Evolutionary conservation across 1,140 invertebrate species (phyloP), one percentile per base, ranked within the genome.

Genomic region (Drosophila pandora): DNA sequence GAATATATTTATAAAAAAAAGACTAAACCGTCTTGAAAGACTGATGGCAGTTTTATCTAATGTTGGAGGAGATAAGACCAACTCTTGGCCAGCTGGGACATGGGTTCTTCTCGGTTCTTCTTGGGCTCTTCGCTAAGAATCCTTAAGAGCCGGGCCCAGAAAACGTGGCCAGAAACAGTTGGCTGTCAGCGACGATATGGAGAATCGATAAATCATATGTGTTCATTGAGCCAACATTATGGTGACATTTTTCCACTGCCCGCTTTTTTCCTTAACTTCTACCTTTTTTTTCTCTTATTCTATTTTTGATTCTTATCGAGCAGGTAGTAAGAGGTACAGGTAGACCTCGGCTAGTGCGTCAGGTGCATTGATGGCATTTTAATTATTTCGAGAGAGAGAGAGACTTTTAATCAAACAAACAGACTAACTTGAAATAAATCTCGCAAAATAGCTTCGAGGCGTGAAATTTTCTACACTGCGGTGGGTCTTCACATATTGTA

Each of bases 371-470:
- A 87, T 87, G 74, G 78, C 70, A 82, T 87, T 85, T 85, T 85
- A 85, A 85, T 85, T 87, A 77, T 82, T 54, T 37, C 6, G 25
- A 6, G 63, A 52, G 57, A 47, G 57, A 47, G 49, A 12, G 21
- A 23, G 32, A 47, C 74, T 45, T 75, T 82, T 74, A 82, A 37
- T 57, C 68, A 39, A 67, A 53, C 67, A 79, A 64, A 79, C 54
- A 73, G 30, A 50, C 9, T 21, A 4, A 37, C 10, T 37, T 37
- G 34, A 37, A 37, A 37, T 37, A 37, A n/a, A 37, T 48, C 39
- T 88, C 57, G 78, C 75, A 64, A 71, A 67, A 88, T 87, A 79
- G 82, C 83, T 87, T 70, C 83, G 34, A 83, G 83, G 83, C 83
- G 83, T 87, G 67, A 88, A 88, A 72, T 87, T 74, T 67, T 48